Conservation (phyloP, 2,113 vertebrate genomes). For the Microtus ochrogaster region DNA sequence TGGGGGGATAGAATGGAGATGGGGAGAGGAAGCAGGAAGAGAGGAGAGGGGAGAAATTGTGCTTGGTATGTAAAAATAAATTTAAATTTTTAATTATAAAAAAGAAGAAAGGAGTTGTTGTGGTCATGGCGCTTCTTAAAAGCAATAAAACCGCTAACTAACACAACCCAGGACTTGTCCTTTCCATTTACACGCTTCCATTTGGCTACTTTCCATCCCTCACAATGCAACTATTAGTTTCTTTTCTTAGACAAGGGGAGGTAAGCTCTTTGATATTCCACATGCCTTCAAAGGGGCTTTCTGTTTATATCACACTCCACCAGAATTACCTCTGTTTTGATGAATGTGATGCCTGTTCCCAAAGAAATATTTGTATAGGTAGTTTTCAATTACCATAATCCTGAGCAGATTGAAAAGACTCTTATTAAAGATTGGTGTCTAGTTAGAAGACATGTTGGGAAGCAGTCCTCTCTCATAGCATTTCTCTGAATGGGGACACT, state of each 20-base stretch:
- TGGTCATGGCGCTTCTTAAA: neutral
- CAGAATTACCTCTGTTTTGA: neutral
- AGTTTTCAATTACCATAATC: neutral
- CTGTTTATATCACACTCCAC: neutral
- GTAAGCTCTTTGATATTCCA: neutral
- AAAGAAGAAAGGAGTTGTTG: neutral
- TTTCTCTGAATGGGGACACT: neutral
- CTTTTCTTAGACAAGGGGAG: neutral
- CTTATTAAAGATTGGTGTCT: neutral
- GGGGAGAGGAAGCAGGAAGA: too few relatives aligned
- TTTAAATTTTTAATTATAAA: too few relatives aligned
- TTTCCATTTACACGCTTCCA: neutral
- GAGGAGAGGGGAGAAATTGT: too few relatives aligned
- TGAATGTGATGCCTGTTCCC: neutral
- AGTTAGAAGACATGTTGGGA: neutral
- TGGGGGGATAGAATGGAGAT: too few relatives aligned
- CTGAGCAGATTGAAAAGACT: neutral
- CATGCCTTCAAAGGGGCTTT: rapidly evolving
- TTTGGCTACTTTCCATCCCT: rapidly evolving
- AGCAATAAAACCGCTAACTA: neutral
- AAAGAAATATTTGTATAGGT: neutral
- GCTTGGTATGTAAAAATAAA: too few relatives aligned
- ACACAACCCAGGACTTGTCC: neutral
- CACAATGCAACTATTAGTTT: rapidly evolving
- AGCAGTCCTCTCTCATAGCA: neutral